These are phyloP conservation scores for Heterohyrax brucei DNA, from an alignment of 2,797 vertebrate species.

Conservation along the genomic window DNA sequence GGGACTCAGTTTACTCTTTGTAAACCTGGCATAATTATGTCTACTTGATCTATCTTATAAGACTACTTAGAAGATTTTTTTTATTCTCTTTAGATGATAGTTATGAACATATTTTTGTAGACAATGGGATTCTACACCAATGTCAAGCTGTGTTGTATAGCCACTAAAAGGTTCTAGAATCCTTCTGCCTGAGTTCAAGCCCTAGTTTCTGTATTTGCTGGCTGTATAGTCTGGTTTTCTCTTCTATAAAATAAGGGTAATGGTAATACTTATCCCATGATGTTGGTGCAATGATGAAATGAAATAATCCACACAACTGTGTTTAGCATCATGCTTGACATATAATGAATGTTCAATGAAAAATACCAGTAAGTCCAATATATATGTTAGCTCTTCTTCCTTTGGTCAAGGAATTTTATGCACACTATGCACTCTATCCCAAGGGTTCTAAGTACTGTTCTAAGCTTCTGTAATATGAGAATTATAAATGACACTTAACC, in stretches of 20 bases:
- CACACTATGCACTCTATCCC: not conserved
- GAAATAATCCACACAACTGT: not conserved
- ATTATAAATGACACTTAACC: not conserved
- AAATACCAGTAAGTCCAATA: not conserved
- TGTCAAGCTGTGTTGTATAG: not conserved
- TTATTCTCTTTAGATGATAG: not conserved
- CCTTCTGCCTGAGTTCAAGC: not conserved
- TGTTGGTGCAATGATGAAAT: not conserved
- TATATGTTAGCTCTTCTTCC: not conserved
- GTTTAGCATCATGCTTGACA: not conserved
- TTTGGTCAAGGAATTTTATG: not conserved
- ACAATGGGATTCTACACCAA: not conserved
- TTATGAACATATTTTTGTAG: not conserved
- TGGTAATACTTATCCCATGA: not conserved
- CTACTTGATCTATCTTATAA: not conserved
- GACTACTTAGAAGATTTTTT: not conserved
- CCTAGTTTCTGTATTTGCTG: not conserved
- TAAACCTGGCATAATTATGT: not conserved
- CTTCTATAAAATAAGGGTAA: not conserved
- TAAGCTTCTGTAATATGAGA: slow-evolving; percentile 1
- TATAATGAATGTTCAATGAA: not conserved
- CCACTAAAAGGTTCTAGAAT: not conserved
- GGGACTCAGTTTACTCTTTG: not conserved
- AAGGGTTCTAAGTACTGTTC: not conserved
- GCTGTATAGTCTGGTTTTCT: not conserved